These are phyloP conservation scores for Peromyscus attwateri DNA, from an alignment of 2,797 vertebrate genomes.

Conservation along the genomic window DNA sequence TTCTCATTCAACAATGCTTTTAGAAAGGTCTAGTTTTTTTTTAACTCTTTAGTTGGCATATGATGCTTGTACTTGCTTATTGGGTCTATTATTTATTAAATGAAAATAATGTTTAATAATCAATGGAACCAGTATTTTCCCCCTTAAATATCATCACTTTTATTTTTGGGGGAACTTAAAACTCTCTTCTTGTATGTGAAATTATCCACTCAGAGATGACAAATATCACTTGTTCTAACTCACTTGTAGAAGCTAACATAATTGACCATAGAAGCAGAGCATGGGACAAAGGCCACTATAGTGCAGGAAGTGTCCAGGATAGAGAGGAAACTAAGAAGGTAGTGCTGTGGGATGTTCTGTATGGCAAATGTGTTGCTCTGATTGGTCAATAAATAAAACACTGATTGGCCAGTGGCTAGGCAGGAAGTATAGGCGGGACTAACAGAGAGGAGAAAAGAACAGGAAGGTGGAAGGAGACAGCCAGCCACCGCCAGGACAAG, in stretches of 20 bases:
- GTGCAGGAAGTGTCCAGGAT: no score
- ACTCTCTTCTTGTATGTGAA: not conserved
- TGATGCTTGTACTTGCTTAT: not conserved
- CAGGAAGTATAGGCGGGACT: no score
- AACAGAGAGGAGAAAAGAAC: no score
- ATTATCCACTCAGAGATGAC: not conserved
- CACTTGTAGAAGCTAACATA: not conserved
- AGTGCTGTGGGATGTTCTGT: no score
- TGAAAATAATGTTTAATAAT: not conserved
- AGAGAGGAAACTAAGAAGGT: accelerated
- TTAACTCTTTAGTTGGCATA: not conserved
- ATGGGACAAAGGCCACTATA: not conserved
- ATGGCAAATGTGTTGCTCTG: no score
- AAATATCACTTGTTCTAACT: not conserved
- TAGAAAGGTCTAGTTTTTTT: not conserved
- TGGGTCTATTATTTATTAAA: not conserved
- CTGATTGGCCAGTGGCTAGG: no score
- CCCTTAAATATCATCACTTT: not conserved
- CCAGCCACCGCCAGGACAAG: no score
- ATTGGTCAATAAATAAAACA: no score
- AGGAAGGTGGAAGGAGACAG: no score
- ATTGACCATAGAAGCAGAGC: not conserved
- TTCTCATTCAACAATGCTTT: constrained; percentile 20
- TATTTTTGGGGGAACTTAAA: not conserved
- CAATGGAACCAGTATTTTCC: not conserved